phyloP scores from a whole-genome alignment of 2,797 vertebrate species.

The Premnoplex brunnescens region DNA sequence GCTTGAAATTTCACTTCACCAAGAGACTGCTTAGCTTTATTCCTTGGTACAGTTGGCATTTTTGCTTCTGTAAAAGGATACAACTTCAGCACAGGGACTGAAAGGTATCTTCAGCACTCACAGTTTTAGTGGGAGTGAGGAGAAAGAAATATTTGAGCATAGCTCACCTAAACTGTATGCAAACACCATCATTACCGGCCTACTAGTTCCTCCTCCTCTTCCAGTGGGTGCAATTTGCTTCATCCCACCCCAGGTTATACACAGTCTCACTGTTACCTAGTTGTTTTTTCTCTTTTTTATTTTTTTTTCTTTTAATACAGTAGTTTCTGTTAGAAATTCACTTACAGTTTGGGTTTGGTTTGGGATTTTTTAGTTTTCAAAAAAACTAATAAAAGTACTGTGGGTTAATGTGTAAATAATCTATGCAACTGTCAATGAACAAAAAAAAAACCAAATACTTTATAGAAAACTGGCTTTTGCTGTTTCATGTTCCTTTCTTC shows the following conservation, averaged over 20 bases:
- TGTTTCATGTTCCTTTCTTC: background rate
- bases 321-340: background rate
- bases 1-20: background rate
- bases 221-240: background rate
- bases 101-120: background rate
- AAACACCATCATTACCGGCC: background rate
- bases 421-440: background rate
- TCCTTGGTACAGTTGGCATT: background rate
- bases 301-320: background rate
- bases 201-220: background rate
- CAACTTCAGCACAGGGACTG: background rate
- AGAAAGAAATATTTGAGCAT: background rate
- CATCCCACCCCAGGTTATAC: background rate
- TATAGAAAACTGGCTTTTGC: background rate
- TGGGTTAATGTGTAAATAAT: background rate
- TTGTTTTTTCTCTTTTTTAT: background rate
- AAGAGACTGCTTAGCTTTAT: background rate
- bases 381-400: background rate
- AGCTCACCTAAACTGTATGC: background rate
- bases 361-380: background rate
- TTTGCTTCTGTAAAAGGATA: background rate
- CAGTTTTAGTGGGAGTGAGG: background rate
- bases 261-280: background rate
- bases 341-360: background rate
- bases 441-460: accelerated